Evolutionary conservation across 1,140 invertebrate species (phyloP), one percentile per base, ranked within the genome.

Genomic region (Apocrypta bakeri): DNA sequence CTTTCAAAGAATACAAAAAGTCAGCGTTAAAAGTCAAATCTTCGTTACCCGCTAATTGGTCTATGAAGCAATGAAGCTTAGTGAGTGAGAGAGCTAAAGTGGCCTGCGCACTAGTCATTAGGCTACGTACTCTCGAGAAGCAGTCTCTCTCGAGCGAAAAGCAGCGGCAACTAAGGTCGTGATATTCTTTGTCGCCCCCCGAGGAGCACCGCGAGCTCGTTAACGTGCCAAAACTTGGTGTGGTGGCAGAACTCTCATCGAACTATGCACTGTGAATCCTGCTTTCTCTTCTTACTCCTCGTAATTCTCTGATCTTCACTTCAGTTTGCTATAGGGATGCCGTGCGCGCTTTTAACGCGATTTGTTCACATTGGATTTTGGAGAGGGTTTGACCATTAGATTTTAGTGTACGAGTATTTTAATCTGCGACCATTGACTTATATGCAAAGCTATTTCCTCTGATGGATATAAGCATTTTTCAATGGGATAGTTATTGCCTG

Each of bases 161-260:
- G 33, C 37, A 9, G 40, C 64, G 0, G 64, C 64, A 42, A 11
- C 24, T 73, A 37, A n/a, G 14, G 25, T 12, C 12, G n/a, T 73
- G 37, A 73, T 73, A 73, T 73, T 73, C 71, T 73, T 73, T 48
- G 71, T 48, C 71, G 40, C 37, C 4, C n/a, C 21, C 33, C 9
- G 9, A 25, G n/a, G 11, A 75, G 48, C n/a, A 21, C 25, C n/a
- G 42, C 11, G 25, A 61, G 73, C 48, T 75, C 73, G 73, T 75
- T 75, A 75, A 61, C 73, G 73, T 29, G 71, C 40, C 69, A 2
- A n/a, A 40, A 71, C 69, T 71, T 31, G 8, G 1, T 56, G 2
- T 17, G 14, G 69, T 1, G 21, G 29, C 69, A 24, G 2, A 29
- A 68, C 25, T 68, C 25, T 68, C 29, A 56, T 56, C 48, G 48